A percentile compares a stretch with the other conserved stretches of the same genome.
phyloP scores from a whole-genome alignment of 2,888 invertebrate genomes.

The Torymus texanus region DNA sequence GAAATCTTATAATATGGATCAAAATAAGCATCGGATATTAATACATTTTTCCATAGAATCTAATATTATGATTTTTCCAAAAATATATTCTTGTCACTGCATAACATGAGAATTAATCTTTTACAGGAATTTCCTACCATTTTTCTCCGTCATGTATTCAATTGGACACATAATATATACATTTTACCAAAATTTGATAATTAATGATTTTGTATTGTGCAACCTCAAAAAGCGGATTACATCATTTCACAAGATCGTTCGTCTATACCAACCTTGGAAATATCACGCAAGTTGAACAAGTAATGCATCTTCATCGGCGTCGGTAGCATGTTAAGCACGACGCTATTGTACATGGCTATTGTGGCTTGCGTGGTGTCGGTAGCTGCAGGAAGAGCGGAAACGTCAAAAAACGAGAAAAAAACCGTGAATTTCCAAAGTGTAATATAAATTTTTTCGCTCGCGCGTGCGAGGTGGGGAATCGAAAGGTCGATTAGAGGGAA shows the following conservation, averaged over 20 bases:
- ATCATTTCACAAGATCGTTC: too few relatives aligned
- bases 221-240: too few relatives aligned
- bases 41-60: too few relatives aligned
- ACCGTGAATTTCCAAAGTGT: slow-evolving; percentile 13
- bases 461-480: slow-evolving; percentile 18
- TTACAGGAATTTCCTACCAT: too few relatives aligned
- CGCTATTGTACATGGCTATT: slow-evolving; percentile 85
- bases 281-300: slow-evolving; percentile 91
- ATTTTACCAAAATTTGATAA: background rate
- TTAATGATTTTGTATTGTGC: background rate
- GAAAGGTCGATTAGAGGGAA: slow-evolving; percentile 29
- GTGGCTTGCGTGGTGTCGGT: slow-evolving; percentile 84
- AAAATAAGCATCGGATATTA: too few relatives aligned
- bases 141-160: too few relatives aligned
- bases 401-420: slow-evolving; percentile 17
- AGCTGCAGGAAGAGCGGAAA: slow-evolving; percentile 70
- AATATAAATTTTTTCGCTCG: slow-evolving; percentile 37
- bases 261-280: slow-evolving; percentile 81
- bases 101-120: too few relatives aligned
- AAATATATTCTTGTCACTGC: too few relatives aligned
- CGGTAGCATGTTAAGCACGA: slow-evolving; percentile 85
- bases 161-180: too few relatives aligned
- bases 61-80: too few relatives aligned
- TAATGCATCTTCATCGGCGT: slow-evolving; percentile 94
- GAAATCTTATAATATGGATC: too few relatives aligned